Evolutionary conservation across 2,888 invertebrate species (phyloP).

Genomic region (Pollenia labialis): DNA sequence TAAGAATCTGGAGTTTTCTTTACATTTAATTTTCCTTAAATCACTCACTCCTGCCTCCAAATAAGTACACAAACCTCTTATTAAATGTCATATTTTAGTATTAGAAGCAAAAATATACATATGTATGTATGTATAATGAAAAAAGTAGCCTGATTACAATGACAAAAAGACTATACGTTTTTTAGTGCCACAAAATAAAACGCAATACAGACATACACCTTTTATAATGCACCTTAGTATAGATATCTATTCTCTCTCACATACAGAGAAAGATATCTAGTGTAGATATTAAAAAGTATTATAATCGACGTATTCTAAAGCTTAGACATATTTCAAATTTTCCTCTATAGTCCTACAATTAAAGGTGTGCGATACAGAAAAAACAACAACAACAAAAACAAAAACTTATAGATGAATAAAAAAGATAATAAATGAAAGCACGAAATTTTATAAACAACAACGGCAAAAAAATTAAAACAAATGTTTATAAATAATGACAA

Average conservation of each 20-base stretch:
- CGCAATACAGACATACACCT: conserved; percentile 1
- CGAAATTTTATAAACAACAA: conserved; percentile 64
- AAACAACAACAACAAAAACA: conserved; percentile 31
- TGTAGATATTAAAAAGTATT: conserved; percentile 59
- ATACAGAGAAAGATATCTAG: conserved; percentile 68
- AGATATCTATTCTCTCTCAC: not conserved
- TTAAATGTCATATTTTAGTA: conserved; percentile 51
- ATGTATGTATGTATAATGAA: conserved; percentile 27
- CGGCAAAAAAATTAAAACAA: conserved; percentile 54
- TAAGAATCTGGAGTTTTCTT: too few species aligned
- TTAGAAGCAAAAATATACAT: conserved; percentile 16
- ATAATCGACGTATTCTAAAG: conserved; percentile 55
- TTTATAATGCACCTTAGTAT: conserved; percentile 16
- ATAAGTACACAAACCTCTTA: conserved; percentile 43
- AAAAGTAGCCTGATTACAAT: conserved; percentile 80
- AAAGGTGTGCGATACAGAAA: conserved; percentile 31
- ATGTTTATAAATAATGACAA: conserved; percentile 72
- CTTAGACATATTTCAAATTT: conserved; percentile 57
- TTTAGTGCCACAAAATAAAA: conserved; percentile 52
- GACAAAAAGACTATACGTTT: conserved; percentile 46
- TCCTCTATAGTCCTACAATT: conserved; percentile 26
- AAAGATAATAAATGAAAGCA: conserved; percentile 71
- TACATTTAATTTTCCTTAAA: conserved; percentile 12
- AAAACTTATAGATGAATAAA: conserved; percentile 67
- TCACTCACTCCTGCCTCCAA: conserved; percentile 13